Evolutionary conservation across 2,797 vertebrate genomes (phyloP), one percentile per base, ranked within the genome.

Genomic region (Scyliorhinus canicula): DNA sequence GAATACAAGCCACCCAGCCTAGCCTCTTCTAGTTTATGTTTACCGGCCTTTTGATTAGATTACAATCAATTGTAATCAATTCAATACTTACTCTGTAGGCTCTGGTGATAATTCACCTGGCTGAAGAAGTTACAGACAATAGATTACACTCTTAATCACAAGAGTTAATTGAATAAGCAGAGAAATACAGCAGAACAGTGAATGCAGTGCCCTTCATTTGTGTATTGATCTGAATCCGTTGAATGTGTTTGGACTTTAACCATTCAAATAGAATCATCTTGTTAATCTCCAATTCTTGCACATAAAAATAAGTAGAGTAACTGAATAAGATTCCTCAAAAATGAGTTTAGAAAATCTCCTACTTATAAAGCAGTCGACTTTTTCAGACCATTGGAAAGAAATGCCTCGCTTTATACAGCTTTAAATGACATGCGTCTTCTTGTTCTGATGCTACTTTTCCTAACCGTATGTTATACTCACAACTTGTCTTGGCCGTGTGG

Each of bases 401-500:
- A 63, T 40, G 21, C n/a, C 60, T 63, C 5, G 19, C 19, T 40
- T 63, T 63, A 63, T 26, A 26, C 16, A 44, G 24, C 35, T 28
- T 44, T 65, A 26, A 44, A 82, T 82, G 77, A 47, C 16, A 44
- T 6, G 19, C 40, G 21, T 26, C 55, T n/a, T 26, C 1, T 44
- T 91, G 2, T 40, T 44, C 16, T 65, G n/a, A 65, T 44, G 40
- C 60, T 57, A 57, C 35, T 5, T n/a, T 28, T 35, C 88, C 74
- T 11, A 3, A 47, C 24, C 2, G 6, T 44, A 96, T 95, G 40
- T 91, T 21, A 55, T 52, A 96, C 97, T 97, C 93, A 99, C 99
- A 95, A 96, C 47, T 96, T 21, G 0, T 96, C 0, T 14, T 98
- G 97, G 40, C 82, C 95, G 95, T 99, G 99, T 0, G 99, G 98